phyloP scores from a whole-genome alignment of 2,888 invertebrate genomes.

The Limnephilus rhombicus region DNA sequence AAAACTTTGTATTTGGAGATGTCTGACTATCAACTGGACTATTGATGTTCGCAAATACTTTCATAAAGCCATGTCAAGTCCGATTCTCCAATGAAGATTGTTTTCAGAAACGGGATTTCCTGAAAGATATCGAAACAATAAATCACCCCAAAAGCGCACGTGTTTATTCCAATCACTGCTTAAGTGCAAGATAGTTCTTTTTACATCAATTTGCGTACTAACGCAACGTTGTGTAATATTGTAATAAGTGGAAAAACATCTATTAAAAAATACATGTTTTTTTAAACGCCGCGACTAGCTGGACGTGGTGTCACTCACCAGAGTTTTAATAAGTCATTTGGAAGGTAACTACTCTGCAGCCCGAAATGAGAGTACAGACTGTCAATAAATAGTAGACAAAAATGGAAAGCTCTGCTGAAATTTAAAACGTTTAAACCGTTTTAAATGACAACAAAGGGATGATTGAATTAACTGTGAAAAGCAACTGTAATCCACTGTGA shows the following conservation, averaged over 20 bases:
- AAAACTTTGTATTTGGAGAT: too few relatives aligned
- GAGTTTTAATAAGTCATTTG: constrained; percentile 10
- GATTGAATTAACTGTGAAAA: too few relatives aligned
- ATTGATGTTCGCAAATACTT: too few relatives aligned
- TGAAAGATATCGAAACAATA: not conserved
- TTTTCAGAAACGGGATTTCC: not conserved
- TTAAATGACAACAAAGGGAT: too few relatives aligned
- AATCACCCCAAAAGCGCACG: not conserved
- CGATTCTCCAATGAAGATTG: not conserved
- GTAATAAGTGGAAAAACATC: not conserved
- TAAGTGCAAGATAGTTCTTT: not conserved
- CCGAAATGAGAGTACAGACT: too few relatives aligned
- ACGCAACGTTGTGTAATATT: not conserved
- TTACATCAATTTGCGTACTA: not conserved
- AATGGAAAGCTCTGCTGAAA: too few relatives aligned
- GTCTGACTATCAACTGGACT: too few relatives aligned
- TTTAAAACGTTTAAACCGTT: too few relatives aligned
- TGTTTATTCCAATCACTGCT: not conserved
- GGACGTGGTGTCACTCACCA: not conserved
- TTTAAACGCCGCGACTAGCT: not conserved
- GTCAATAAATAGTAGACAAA: too few relatives aligned
- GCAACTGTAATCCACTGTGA: too few relatives aligned
- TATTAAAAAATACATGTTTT: not conserved
- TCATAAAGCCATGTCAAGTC: too few relatives aligned
- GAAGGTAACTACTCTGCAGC: not conserved